Evolutionary conservation across 2,888 invertebrate genomes (phyloP).

Genomic region (Rotaria magnacalcarata): DNA sequence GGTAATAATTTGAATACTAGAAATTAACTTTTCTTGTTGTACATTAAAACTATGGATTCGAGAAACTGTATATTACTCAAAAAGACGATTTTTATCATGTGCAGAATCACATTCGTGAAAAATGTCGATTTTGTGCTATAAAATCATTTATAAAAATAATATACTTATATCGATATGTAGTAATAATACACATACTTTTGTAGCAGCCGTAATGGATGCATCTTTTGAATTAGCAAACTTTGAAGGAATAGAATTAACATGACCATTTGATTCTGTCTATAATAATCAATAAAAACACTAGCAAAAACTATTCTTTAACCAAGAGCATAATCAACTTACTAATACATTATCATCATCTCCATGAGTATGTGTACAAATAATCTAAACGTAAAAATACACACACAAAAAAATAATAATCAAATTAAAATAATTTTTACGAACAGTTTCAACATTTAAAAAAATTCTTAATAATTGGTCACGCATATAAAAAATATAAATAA

Average conservation of each 20-base stretch:
- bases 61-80: too few species aligned
- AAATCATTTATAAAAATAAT: too few species aligned
- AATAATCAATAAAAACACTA: background rate
- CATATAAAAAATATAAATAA: slow-evolving; percentile 44
- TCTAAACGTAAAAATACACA: background rate
- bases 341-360: background rate
- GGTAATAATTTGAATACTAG: too few species aligned
- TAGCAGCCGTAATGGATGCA: background rate
- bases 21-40: too few species aligned
- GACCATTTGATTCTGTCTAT: background rate
- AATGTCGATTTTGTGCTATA: too few species aligned
- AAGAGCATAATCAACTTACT: background rate
- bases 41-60: too few species aligned
- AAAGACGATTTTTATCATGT: too few species aligned
- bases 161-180: background rate
- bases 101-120: too few species aligned
- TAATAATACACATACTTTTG: background rate
- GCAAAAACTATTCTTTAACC: background rate
- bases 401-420: background rate
- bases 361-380: slow-evolving; percentile 6
- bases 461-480: slow-evolving; percentile 38
- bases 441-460: slow-evolving; percentile 2
- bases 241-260: background rate
- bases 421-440: background rate
- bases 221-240: background rate